Evolutionary conservation across 2,888 invertebrate species (phyloP).

Genomic region (Hemithea aestivaria): DNA sequence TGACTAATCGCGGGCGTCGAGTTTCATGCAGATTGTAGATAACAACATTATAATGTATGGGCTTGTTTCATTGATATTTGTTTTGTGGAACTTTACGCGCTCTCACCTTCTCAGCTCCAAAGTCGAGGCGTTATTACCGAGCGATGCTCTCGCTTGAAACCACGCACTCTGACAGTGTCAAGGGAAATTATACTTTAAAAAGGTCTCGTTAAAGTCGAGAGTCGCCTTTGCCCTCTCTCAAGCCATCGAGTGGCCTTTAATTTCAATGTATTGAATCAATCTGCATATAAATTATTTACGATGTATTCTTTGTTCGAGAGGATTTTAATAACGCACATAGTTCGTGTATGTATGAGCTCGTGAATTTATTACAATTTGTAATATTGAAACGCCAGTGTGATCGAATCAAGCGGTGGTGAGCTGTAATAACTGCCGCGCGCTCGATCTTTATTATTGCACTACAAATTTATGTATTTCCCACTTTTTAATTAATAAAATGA

Average conservation of each 20-base stretch:
- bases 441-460: too few relatives aligned
- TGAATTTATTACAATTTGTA: too few relatives aligned
- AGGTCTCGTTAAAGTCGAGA: not conserved
- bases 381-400: too few relatives aligned
- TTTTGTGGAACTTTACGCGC: constrained; percentile 4
- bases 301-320: constrained; percentile 4
- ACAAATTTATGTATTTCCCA: too few relatives aligned
- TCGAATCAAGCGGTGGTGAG: too few relatives aligned
- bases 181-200: not conserved
- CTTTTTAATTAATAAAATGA: too few relatives aligned
- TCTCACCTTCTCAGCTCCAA: constrained; percentile 6
- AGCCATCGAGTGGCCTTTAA: constrained; percentile 3
- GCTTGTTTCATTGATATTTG: constrained; percentile 5
- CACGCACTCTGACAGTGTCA: constrained; percentile 4
- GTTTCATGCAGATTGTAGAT: constrained; percentile 1
- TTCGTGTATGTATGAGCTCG: constrained; percentile 7
- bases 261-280: constrained; percentile 10
- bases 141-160: constrained; percentile 9
- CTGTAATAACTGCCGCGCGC: too few relatives aligned
- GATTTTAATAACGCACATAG: constrained; percentile 6
- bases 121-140: constrained; percentile 7
- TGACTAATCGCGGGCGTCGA: constrained; percentile 1
- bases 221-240: not conserved
- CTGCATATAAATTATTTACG: too few relatives aligned
- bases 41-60: not conserved